These are phyloP conservation scores for Gallinago undulata DNA, from an alignment of 2,113 vertebrate species.

Conservation along the genomic window DNA sequence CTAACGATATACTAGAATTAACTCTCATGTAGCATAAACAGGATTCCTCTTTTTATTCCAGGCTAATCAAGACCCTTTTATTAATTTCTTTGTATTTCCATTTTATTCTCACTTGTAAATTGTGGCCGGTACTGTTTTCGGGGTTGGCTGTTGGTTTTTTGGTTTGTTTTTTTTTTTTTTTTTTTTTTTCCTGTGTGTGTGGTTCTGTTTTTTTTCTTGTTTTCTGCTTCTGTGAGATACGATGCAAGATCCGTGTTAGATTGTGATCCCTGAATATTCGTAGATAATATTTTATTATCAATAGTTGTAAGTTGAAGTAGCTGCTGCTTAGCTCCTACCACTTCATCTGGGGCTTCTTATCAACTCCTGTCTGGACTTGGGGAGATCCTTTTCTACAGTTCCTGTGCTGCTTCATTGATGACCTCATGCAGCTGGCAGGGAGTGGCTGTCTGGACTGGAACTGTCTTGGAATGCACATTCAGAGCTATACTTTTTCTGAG, in stretches of 20 bases:
- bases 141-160: background rate
- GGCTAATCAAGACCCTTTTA: background rate
- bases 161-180: background rate
- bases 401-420: constrained; percentile 8
- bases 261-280: background rate
- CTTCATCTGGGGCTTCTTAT: background rate
- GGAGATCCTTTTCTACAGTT: background rate
- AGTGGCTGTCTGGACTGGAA: constrained; percentile 59
- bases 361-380: background rate
- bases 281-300: background rate
- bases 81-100: background rate
- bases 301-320: background rate
- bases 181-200: accelerated
- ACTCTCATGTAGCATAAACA: background rate
- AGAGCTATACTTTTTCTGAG: constrained; percentile 41
- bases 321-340: background rate
- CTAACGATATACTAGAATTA: background rate
- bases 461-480: constrained; percentile 23
- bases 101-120: background rate
- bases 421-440: constrained; percentile 61
- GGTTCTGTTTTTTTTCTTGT: background rate
- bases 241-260: background rate
- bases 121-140: background rate
- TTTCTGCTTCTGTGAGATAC: background rate
- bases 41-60: background rate